Percentiles rank a stretch among this genome's conserved stretches.
Conservation (phyloP, 2,113 vertebrate genomes). For the Cololabis saira region DNA sequence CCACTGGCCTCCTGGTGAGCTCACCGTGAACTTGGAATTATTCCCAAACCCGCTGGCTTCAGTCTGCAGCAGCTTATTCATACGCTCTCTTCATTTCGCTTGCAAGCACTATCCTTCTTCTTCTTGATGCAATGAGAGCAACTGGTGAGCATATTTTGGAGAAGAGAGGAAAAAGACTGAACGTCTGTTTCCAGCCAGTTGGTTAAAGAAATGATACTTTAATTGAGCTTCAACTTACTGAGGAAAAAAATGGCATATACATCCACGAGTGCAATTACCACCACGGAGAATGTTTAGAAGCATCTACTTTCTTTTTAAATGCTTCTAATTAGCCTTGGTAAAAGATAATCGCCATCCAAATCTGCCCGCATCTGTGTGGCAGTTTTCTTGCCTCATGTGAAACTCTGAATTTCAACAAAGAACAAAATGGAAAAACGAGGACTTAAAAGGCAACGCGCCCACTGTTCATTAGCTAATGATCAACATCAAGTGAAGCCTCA, state of each 20-base stretch:
- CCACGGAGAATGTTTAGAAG: slow-evolving; percentile 44
- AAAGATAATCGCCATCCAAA: slow-evolving; percentile 63
- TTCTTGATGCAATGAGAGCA: slow-evolving; percentile 33
- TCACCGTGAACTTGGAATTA: slow-evolving; percentile 47
- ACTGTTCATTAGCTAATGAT: slow-evolving; percentile 36
- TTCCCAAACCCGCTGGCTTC: slow-evolving; percentile 34
- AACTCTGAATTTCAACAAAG: slow-evolving; percentile 36
- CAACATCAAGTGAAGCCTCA: slow-evolving; percentile 29
- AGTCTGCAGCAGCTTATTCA: slow-evolving; percentile 29
- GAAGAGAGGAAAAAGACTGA: slow-evolving; percentile 4
- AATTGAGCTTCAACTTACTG: background rate
- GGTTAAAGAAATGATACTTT: slow-evolving; percentile 15
- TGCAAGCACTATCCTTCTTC: slow-evolving; percentile 31
- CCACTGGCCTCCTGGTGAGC: slow-evolving; percentile 49
- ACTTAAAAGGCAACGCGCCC: slow-evolving; percentile 31
- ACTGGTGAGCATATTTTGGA: slow-evolving; percentile 27
- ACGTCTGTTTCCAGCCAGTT: slow-evolving; percentile 24
- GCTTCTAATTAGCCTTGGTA: slow-evolving; percentile 56
- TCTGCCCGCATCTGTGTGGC: slow-evolving; percentile 36
- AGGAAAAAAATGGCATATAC: background rate
- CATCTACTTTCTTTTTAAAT: slow-evolving; percentile 51
- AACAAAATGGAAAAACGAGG: slow-evolving; percentile 33
- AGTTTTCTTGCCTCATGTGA: slow-evolving; percentile 15
- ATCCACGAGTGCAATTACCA: slow-evolving; percentile 53
- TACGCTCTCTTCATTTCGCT: slow-evolving; percentile 26